Evolutionary conservation across 2,113 vertebrate species (phyloP).

Genomic region (Felis chaus): DNA sequence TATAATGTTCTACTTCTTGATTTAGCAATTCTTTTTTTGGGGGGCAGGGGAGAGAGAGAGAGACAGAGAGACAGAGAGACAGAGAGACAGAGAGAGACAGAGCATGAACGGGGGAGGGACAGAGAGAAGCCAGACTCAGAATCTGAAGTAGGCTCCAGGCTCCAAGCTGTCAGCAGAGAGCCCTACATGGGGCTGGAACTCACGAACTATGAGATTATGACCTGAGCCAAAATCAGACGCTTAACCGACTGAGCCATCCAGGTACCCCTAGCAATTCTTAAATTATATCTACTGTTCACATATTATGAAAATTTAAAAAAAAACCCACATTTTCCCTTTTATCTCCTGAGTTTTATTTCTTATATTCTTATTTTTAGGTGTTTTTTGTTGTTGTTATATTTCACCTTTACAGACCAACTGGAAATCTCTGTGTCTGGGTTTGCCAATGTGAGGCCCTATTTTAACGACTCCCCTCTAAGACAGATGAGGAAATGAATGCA

Average conservation of each 20-base stretch:
- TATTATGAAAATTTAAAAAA: neutral
- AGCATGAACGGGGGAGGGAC: too few relatives aligned
- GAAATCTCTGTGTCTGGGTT: neutral
- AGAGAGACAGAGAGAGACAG: too few relatives aligned
- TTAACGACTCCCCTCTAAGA: neutral
- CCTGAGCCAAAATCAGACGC: too few relatives aligned
- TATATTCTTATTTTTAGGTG: neutral
- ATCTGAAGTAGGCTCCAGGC: too few relatives aligned
- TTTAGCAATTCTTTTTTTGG: neutral
- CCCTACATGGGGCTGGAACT: too few relatives aligned
- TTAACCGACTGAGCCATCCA: too few relatives aligned
- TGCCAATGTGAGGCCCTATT: neutral
- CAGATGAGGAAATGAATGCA: neutral
- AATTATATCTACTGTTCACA: neutral
- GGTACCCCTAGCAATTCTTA: slow-evolving; percentile 10
- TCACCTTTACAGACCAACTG: neutral
- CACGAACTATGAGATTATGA: too few relatives aligned
- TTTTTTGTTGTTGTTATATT: neutral
- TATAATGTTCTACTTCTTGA: neutral
- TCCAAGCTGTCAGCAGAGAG: too few relatives aligned
- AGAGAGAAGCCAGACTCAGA: too few relatives aligned
- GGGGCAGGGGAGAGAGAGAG: too few relatives aligned
- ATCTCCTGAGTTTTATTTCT: neutral
- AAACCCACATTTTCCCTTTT: neutral
- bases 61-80: too few relatives aligned